Conservation (phyloP, 2,888 invertebrate species). For the Dynastes hyllus region DNA sequence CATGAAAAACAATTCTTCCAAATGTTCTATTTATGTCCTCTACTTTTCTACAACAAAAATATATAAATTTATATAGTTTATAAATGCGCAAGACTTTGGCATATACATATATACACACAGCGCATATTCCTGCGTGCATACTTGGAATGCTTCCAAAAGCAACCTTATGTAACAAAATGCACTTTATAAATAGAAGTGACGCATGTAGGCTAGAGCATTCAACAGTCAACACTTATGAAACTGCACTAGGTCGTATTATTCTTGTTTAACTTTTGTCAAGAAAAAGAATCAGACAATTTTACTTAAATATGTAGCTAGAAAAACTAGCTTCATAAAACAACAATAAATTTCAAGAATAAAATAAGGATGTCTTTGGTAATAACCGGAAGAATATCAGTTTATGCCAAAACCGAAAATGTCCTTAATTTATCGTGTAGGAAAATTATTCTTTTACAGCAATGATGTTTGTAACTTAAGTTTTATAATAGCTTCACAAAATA, state of each 20-base stretch:
- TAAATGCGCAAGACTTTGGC: constrained; percentile 33
- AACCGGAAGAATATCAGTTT: too few species aligned
- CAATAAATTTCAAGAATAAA: too few species aligned
- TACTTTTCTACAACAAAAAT: too few species aligned
- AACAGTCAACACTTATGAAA: constrained; percentile 38
- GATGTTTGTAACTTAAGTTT: too few species aligned
- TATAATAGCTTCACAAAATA: too few species aligned
- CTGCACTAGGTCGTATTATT: constrained; percentile 36
- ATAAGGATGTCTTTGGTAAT: too few species aligned
- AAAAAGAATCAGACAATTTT: neutral
- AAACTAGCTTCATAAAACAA: too few species aligned
- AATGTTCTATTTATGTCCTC: too few species aligned
- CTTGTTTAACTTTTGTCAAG: neutral
- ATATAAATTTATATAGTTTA: neutral
- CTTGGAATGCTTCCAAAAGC: constrained; percentile 44
- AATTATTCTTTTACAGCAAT: too few species aligned
- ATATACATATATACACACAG: constrained; percentile 8
- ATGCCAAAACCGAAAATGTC: too few species aligned
- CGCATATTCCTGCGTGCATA: constrained; percentile 22
- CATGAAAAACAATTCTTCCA: too few species aligned
- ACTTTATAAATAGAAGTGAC: constrained; percentile 45
- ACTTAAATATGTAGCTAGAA: neutral
- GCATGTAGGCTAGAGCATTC: neutral
- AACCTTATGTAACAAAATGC: constrained; percentile 44
- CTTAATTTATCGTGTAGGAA: too few species aligned